phyloP scores from a whole-genome alignment of 2,113 vertebrate species.

The Semnornis frantzii region DNA sequence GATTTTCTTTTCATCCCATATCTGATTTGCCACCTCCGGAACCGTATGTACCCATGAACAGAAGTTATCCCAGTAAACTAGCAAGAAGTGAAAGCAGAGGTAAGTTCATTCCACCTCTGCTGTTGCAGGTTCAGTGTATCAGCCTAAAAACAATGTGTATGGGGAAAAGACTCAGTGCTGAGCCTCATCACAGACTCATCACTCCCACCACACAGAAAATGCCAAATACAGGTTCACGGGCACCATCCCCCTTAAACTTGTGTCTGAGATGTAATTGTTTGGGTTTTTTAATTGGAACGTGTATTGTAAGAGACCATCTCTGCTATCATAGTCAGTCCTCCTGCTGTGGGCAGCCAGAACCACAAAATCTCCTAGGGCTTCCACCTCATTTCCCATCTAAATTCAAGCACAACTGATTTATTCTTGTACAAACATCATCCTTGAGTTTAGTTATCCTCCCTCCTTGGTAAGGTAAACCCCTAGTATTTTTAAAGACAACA shows the following conservation, averaged over 20 bases:
- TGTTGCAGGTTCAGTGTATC: neutral
- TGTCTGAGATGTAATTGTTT: neutral
- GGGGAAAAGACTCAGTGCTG: neutral
- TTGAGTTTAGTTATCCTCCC: neutral
- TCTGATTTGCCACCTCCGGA: conserved; percentile 95
- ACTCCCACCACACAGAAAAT: neutral
- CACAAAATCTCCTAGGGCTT: neutral
- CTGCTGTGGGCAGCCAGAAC: neutral
- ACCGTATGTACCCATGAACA: conserved; percentile 85
- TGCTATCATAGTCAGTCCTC: neutral
- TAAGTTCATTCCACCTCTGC: conserved; percentile 70
- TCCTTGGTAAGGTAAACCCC: neutral
- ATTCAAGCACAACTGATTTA: neutral
- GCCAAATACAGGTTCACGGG: neutral
- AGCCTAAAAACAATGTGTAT: neutral
- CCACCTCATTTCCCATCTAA: neutral
- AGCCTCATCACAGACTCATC: neutral
- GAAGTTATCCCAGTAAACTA: conserved; percentile 94
- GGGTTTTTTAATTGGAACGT: neutral
- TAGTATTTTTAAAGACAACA: neutral
- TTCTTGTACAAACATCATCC: neutral
- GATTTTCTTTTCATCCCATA: conserved; percentile 92
- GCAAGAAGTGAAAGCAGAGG: conserved; percentile 86
- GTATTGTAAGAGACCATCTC: neutral
- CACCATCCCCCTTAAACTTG: neutral